A percentile compares a stretch with the other conserved stretches of the same genome.
Conservation (phyloP, 2,113 vertebrate genomes). For the Anthoscopus minutus region DNA sequence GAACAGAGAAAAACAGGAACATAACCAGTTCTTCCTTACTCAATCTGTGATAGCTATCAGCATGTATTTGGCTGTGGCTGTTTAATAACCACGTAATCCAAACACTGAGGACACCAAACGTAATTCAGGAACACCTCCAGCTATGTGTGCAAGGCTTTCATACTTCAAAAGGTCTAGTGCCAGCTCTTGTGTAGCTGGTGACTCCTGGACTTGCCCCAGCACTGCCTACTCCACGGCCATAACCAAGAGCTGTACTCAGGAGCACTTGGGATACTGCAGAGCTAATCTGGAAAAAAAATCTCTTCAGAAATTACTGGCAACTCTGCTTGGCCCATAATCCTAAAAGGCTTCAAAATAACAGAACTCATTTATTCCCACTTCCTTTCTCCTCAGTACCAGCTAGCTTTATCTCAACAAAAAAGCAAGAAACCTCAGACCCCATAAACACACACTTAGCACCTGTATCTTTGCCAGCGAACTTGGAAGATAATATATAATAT, state of each 20-base stretch:
- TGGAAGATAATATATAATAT: not conserved
- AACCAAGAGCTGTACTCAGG: not conserved
- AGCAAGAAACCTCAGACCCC: slow-evolving; percentile 1
- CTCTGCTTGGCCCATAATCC: not conserved
- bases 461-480: not conserved
- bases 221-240: accelerated
- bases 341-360: not conserved
- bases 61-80: not conserved
- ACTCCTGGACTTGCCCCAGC: not conserved
- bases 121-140: not conserved
- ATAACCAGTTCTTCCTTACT: not conserved
- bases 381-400: not conserved
- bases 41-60: not conserved
- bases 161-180: not conserved
- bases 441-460: not conserved
- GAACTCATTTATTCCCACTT: not conserved
- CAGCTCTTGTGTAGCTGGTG: not conserved
- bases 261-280: not conserved
- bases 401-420: not conserved
- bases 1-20: not conserved
- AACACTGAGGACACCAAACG: not conserved
- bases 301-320: not conserved
- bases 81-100: not conserved
- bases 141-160: not conserved
- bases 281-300: not conserved